Evolutionary conservation across 2,888 invertebrate species (phyloP).

Genomic region (Macaria liturata): DNA sequence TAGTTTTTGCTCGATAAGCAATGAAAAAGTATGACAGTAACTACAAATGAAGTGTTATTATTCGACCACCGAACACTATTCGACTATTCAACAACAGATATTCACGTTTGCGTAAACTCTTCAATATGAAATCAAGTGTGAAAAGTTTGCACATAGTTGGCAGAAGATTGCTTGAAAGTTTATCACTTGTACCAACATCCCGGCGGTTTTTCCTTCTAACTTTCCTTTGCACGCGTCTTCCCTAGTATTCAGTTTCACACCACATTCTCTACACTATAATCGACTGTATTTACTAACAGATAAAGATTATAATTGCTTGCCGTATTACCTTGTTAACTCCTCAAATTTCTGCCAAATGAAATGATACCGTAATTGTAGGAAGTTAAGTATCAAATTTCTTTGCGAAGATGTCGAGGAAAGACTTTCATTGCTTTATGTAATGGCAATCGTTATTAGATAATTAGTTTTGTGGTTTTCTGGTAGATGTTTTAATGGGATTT

Average conservation of each 20-base stretch:
- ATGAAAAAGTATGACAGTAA: no score
- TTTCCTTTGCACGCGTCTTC: conserved; percentile 50
- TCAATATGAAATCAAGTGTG: no score
- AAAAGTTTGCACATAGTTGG: neutral
- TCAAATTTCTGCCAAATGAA: conserved; percentile 7
- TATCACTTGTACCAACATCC: conserved; percentile 36
- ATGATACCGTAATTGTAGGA: conserved; percentile 1
- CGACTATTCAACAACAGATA: no score
- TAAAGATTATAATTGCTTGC: conserved; percentile 24
- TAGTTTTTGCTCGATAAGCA: no score
- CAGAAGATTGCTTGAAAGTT: neutral
- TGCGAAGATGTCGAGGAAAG: conserved; percentile 12
- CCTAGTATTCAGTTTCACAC: conserved; percentile 35
- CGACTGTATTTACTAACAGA: conserved; percentile 5
- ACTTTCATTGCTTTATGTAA: conserved; percentile 17
- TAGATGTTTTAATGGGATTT: conserved; percentile 6
- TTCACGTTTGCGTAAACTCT: no score
- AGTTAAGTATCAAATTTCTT: conserved; percentile 18
- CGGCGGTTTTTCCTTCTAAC: conserved; percentile 53
- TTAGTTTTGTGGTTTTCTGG: conserved; percentile 21
- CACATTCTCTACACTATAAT: conserved; percentile 6
- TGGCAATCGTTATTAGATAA: conserved; percentile 29
- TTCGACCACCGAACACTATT: no score
- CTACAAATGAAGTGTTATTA: no score
- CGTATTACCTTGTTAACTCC: conserved; percentile 7